These are phyloP conservation scores for Rhincodon typus DNA, from an alignment of 2,797 vertebrate species.

Conservation along the genomic window DNA sequence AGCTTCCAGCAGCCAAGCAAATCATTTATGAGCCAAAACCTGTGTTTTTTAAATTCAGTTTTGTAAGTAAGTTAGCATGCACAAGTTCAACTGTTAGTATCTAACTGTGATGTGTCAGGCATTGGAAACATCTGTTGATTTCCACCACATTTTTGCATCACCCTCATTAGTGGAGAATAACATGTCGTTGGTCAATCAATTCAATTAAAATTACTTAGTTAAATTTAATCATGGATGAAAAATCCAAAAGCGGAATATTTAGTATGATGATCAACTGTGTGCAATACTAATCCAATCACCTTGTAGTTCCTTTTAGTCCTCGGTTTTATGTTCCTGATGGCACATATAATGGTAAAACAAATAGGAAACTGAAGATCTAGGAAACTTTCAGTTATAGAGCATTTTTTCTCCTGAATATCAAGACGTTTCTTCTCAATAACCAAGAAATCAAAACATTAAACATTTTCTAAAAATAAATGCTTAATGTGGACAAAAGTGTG, in stretches of 20 bases:
- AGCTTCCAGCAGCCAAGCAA: background rate
- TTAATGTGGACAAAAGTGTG: too few relatives aligned
- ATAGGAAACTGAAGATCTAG: background rate
- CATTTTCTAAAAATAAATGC: too few relatives aligned
- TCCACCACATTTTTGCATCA: background rate
- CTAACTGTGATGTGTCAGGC: background rate
- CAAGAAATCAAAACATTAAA: background rate
- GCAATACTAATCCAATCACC: background rate
- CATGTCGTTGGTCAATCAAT: background rate
- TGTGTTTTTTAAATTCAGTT: background rate
- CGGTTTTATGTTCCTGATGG: too few relatives aligned
- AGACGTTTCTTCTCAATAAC: background rate
- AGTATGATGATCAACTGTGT: background rate
- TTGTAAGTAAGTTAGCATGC: background rate
- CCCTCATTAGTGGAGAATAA: background rate
- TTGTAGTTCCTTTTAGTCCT: background rate
- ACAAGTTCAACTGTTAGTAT: background rate
- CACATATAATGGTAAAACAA: background rate
- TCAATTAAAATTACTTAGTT: background rate
- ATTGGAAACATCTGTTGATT: background rate
- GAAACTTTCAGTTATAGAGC: background rate
- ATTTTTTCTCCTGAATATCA: background rate
- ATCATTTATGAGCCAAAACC: background rate
- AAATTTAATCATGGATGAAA: background rate
- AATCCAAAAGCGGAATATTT: background rate